These are phyloP conservation scores for Acrocera orbiculus DNA, from an alignment of 2,888 invertebrate species.

Conservation along the genomic window DNA sequence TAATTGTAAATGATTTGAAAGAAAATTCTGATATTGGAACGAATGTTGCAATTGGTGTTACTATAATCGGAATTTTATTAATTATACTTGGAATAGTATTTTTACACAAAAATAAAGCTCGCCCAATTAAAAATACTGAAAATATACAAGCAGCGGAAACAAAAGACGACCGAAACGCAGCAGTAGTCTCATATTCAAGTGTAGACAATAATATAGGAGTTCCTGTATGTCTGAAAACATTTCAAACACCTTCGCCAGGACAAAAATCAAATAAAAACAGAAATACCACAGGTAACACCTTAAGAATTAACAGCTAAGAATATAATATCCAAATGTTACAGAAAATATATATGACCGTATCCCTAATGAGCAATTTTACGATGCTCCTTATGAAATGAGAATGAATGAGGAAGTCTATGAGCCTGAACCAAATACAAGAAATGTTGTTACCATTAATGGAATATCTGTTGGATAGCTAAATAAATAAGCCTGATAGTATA, in stretches of 20 bases:
- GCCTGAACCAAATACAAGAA: constrained; percentile 27
- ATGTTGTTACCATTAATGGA: constrained; percentile 71
- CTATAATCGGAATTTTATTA: constrained; percentile 60
- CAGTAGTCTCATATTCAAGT: constrained; percentile 77
- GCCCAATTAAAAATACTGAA: constrained; percentile 75
- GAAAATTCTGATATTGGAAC: constrained; percentile 56
- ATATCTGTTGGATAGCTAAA: constrained; percentile 72
- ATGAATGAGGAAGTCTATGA: constrained; percentile 41
- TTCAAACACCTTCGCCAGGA: no score
- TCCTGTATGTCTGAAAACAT: no score
- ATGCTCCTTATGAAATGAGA: constrained; percentile 52
- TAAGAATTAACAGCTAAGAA: no score
- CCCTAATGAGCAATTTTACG: constrained; percentile 53
- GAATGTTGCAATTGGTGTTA: constrained; percentile 69
- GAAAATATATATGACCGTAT: constrained; percentile 43
- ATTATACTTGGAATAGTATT: constrained; percentile 65
- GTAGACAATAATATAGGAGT: no score
- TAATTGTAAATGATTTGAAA: constrained; percentile 48
- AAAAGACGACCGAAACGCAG: constrained; percentile 72
- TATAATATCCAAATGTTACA: no score
- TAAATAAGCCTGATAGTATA: no score
- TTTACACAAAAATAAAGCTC: constrained; percentile 62
- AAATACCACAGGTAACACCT: no score
- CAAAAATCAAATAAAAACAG: no score
- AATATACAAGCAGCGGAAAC: constrained; percentile 73